Conservation (phyloP, 2,888 invertebrate species). For the Eilema depressum region DNA sequence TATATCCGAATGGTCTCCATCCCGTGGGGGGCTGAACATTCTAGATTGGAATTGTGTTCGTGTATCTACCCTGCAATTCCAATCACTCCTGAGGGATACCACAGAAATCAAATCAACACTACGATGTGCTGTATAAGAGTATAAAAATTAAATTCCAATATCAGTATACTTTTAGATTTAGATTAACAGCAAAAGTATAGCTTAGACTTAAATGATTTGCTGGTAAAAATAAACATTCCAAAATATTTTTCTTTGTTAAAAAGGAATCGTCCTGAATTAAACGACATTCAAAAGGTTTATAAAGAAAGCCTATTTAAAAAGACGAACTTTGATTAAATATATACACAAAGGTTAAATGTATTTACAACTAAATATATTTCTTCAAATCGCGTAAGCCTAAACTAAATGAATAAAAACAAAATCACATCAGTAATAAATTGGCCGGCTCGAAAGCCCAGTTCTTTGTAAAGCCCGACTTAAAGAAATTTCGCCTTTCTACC, state of each 20-base stretch:
- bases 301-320: background rate
- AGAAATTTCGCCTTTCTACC: constrained; percentile 31
- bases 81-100: background rate
- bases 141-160: background rate
- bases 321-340: background rate
- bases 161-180: too few relatives aligned
- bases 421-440: constrained; percentile 24
- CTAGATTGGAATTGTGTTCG: constrained; percentile 5
- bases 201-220: too few relatives aligned
- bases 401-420: constrained; percentile 9
- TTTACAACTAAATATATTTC: background rate
- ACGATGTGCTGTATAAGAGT: background rate
- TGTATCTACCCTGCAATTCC: background rate
- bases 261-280: background rate
- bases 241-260: too few relatives aligned
- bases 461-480: constrained; percentile 23
- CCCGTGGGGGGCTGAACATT: background rate
- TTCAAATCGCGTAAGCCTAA: background rate
- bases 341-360: background rate
- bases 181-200: too few relatives aligned
- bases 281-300: background rate
- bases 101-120: background rate
- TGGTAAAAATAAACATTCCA: too few relatives aligned
- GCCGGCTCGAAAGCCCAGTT: constrained; percentile 22
- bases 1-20: background rate